Evolutionary conservation across 2,797 vertebrate genomes (phyloP).

Genomic region (Sphenopsis melanotis): DNA sequence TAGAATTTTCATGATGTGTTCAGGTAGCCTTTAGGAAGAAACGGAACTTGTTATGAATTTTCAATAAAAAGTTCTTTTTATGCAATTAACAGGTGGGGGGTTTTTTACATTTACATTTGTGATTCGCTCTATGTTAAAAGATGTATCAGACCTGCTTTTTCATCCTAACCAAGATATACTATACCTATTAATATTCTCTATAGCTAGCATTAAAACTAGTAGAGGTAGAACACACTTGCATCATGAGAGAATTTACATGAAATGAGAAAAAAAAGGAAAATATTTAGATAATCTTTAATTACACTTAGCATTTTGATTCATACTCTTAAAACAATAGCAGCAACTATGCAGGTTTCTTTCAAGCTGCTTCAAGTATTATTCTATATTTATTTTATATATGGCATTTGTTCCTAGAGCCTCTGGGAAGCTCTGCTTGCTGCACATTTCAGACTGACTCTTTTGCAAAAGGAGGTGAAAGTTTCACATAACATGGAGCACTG

Average conservation of each 20-base stretch:
- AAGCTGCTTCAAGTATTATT: neutral
- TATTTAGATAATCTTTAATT: slow-evolving; percentile 16
- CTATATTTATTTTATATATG: neutral
- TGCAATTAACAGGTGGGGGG: slow-evolving; percentile 18
- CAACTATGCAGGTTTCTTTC: neutral
- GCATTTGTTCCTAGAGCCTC: neutral
- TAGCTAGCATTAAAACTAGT: slow-evolving; percentile 15
- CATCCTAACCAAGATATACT: neutral
- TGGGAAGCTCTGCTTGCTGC: neutral
- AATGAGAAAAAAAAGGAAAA: slow-evolving; percentile 9
- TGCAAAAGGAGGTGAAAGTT: neutral
- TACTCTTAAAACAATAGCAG: neutral
- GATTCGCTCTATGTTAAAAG: slow-evolving; percentile 17
- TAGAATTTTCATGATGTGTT: slow-evolving; percentile 77
- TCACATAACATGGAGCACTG: neutral
- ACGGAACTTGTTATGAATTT: slow-evolving; percentile 73
- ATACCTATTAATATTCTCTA: slow-evolving; percentile 24
- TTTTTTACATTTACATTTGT: slow-evolving; percentile 5
- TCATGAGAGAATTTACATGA: slow-evolving; percentile 26
- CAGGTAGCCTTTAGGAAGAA: slow-evolving; percentile 76
- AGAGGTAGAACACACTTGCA: slow-evolving; percentile 24
- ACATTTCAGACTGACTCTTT: neutral
- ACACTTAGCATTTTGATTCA: neutral
- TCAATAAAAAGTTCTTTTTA: slow-evolving; percentile 67
- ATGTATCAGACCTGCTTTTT: neutral